Base-by-base conservation (phyloP, 2,113 vertebrate genomes). In the Neolamprologus devosi region DNA sequence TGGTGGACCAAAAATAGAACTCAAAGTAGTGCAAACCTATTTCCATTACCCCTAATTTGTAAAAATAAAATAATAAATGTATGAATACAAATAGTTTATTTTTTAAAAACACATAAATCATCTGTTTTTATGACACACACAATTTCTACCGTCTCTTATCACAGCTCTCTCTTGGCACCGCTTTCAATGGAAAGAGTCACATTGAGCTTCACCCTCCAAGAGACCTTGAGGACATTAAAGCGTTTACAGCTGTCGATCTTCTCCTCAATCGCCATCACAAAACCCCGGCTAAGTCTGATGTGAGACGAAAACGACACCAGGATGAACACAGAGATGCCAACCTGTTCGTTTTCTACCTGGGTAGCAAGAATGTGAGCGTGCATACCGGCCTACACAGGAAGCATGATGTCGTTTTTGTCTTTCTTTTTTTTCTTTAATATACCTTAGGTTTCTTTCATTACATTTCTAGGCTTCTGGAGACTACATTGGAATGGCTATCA, bases 311-410 rank as follows among this genome's bases (percentile, higher is more conserved):
- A 0, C 30, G 60, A 1, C 83, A 68, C 7, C 93, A 88, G 3
- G 79, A 85, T 6, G 80, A 81, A 85, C 63, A 35, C 57, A 87
- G 88, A 63, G 87, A 96, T 26, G 73, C 54, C 6, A 82, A 88
- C 82, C 95, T 95, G 88, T 99, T 99, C 87, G 96, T 98, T 28
- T 95, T 98, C 93, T 99, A 98, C 83, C 93, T 99, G 5, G 98
- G 98, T 57, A 90, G 96, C 92, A 97, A 96, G 92, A 88, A 98
- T 89, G 97, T 98, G 93, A 90, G 97, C 90, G 53, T 51, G 45
- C 14, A 30, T 11, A 0, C 42, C 10, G 0, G 42, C 26, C 16
- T 10, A 14, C 14, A 68, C n/a, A 23, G 57, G 40, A 54, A 78
- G 17, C 26, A 49, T 33, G 28, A 51, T 49, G 28, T 33, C 0